Percentiles rank a stretch among this genome's conserved stretches.
phyloP scores from a whole-genome alignment of 2,113 vertebrate species.

The Erythrolamprus reginae region DNA sequence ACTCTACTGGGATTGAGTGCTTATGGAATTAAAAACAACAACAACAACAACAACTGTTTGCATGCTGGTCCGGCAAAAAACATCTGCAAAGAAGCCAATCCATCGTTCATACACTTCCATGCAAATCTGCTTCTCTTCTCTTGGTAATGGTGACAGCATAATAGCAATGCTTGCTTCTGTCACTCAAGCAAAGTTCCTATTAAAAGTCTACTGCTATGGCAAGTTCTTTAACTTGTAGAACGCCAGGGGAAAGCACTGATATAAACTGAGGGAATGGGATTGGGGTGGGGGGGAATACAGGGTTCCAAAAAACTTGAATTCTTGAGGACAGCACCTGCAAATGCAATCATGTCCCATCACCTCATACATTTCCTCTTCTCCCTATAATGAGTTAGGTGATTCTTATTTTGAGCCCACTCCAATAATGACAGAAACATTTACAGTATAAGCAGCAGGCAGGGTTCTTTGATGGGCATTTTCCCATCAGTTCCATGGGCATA shows the following conservation, averaged over 20 bases:
- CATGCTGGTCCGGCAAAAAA: not conserved
- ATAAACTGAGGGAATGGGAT: not conserved
- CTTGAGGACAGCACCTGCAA: not conserved
- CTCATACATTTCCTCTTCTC: not conserved
- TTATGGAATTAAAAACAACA: not conserved
- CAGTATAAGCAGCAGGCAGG: not conserved
- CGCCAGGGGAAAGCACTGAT: not conserved
- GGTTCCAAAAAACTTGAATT: not conserved
- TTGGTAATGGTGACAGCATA: not conserved
- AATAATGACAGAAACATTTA: not conserved
- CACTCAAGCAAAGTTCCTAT: not conserved
- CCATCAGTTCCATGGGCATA: no score
- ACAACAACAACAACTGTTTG: not conserved
- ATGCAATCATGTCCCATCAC: not conserved
- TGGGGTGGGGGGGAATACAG: not conserved
- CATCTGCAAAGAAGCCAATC: not conserved
- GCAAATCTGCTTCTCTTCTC: not conserved
- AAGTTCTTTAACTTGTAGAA: not conserved
- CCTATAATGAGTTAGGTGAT: not conserved
- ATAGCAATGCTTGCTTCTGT: not conserved
- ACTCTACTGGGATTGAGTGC: not conserved
- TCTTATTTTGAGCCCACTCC: not conserved
- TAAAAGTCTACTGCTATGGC: not conserved
- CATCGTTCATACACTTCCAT: not conserved
- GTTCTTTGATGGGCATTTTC: no score